These are phyloP conservation scores for Drosophila nigricruria DNA, from an alignment of 2,888 invertebrate genomes.

Conservation along the genomic window DNA sequence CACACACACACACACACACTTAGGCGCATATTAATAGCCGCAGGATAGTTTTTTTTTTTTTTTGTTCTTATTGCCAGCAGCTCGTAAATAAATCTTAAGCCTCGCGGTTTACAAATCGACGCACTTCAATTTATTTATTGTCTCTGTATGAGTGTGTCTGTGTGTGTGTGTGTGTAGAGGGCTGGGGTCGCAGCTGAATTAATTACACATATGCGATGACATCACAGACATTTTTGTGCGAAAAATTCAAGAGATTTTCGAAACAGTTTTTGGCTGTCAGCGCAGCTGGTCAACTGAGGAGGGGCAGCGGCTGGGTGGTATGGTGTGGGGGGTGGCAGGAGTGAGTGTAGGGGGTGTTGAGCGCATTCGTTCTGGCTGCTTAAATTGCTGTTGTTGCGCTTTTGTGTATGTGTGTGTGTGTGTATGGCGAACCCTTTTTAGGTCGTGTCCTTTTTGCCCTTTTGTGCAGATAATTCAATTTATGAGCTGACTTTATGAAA, in stretches of 20 bases:
- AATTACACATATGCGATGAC: slow-evolving; percentile 62
- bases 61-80: slow-evolving; percentile 29
- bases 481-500: slow-evolving; percentile 67
- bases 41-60: slow-evolving; percentile 41
- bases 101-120: slow-evolving; percentile 71
- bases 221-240: slow-evolving; percentile 48
- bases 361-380: slow-evolving; percentile 53
- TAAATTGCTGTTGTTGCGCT: slow-evolving; percentile 28
- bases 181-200: slow-evolving; percentile 40
- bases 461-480: slow-evolving; percentile 72
- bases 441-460: slow-evolving; percentile 56
- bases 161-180: slow-evolving; percentile 5
- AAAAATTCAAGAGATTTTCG: slow-evolving; percentile 23
- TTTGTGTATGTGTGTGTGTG: slow-evolving; percentile 8
- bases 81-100: slow-evolving; percentile 75
- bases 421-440: slow-evolving; percentile 39
- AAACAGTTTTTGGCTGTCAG: slow-evolving; percentile 25
- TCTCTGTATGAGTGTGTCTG: neutral
- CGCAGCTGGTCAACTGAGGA: slow-evolving; percentile 41
- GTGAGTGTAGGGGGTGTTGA: slow-evolving; percentile 5
- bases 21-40: slow-evolving; percentile 69
- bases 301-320: fast-evolving
- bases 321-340: neutral
- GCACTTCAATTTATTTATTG: slow-evolving; percentile 73
- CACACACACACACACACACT: slow-evolving; percentile 19